These are phyloP conservation scores for Hyposmocoma kahamanoa DNA, from an alignment of 1,140 invertebrate species.

Conservation along the genomic window DNA sequence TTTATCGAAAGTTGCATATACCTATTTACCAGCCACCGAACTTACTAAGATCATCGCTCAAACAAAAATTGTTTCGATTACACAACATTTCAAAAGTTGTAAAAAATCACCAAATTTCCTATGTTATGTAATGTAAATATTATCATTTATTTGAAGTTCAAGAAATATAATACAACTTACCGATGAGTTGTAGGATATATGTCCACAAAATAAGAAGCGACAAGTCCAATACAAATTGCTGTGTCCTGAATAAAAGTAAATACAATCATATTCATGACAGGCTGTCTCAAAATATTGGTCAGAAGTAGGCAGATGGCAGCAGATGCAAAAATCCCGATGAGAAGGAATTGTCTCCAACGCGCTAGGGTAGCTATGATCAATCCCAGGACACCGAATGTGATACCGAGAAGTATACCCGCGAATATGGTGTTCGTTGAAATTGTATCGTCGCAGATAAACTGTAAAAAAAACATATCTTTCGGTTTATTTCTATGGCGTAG, in stretches of 20 bases:
- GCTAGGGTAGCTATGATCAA: slow-evolving; percentile 15
- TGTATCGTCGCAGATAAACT: slow-evolving; percentile 24
- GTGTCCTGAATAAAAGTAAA: slow-evolving; percentile 28
- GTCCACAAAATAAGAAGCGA: slow-evolving; percentile 34
- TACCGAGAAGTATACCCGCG: slow-evolving; percentile 22
- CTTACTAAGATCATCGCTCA: no score
- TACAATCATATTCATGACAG: slow-evolving; percentile 27
- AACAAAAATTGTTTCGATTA: no score
- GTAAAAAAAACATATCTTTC: slow-evolving; percentile 16
- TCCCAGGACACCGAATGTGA: slow-evolving; percentile 21
- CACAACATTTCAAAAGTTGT: no score
- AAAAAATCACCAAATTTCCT: no score
- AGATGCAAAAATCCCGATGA: slow-evolving; percentile 17
- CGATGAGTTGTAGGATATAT: slow-evolving; percentile 37
- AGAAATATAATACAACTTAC: no score
- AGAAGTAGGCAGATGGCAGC: slow-evolving; percentile 20
- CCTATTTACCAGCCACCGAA: no score
- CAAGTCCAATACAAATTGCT: slow-evolving; percentile 25
- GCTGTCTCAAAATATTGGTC: slow-evolving; percentile 18
- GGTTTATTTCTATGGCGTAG: no score
- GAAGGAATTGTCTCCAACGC: slow-evolving; percentile 17
- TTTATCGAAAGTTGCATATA: no score
- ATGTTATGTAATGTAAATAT: no score
- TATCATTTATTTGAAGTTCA: no score
- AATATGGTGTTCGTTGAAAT: slow-evolving; percentile 28